Base-by-base conservation (phyloP, 2,113 vertebrate species). In the Orycteropus afer region DNA sequence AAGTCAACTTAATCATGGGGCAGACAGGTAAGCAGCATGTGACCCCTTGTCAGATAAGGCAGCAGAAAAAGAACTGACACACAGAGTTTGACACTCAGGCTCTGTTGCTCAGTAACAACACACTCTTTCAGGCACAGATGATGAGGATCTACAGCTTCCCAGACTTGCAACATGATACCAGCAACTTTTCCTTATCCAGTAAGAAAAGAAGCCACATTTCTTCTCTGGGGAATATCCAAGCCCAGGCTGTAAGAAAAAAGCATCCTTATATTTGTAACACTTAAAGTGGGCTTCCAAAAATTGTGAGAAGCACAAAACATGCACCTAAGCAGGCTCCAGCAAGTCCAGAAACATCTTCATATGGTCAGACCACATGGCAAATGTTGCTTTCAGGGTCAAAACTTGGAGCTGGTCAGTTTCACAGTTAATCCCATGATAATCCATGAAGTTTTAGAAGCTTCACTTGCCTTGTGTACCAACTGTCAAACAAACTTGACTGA, bases 21-120 rank as follows among this genome's bases (percentile, higher is more conserved):
- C 37, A 79, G 81, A 49, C 32, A 55, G 80, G 55, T 53, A 47
- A 91, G 86, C 89, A 90, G 85, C 73, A n/a, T 7, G 18, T 80
- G 84, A 82, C 80, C n/a, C 77, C 76, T 59, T 49, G 65, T 89
- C 59, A 90, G 79, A 37, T 94, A 96, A 96, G 96, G 96, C 91
- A 95, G 91, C 78, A 63, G 73, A 80, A 55, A 47, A 82, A 67
- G 87, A 57, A 79, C 6, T 45, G 51, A 82, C 81, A 85, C 42
- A 22, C 3, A 73, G 25, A 86, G 61, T 61, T n/a, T 69, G 74
- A 34, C 40, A 67, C 37, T 74, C 53, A 37, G 78, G 83, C 74
- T 85, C 84, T 88, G 71, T 55, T 45, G 53, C 59, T 85, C 71
- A n/a, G 27, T 32, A 82, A 88, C 42, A 51, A 29, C 2, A 12